Evolutionary conservation across 1,140 invertebrate species (phyloP), one percentile per base, ranked within the genome.

Genomic region (Ceratina japonica): DNA sequence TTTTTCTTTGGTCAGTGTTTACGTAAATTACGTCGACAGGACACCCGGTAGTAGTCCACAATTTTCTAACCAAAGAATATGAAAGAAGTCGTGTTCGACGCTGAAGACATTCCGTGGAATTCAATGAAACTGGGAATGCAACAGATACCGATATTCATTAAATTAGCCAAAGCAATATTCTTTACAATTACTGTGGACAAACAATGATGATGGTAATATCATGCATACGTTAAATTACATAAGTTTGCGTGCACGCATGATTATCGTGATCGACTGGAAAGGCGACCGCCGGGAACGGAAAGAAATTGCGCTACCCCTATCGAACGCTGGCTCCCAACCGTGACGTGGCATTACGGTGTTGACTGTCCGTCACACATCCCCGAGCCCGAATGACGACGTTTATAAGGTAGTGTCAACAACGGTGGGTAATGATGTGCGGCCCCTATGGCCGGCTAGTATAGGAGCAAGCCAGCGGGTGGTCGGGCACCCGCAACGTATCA

Each of bases 351-450:
- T 86, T 84, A 87, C 87, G 80, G 85, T 87, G 79, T 70, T 85
- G 77, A 86, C 82, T 85, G 89, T 89, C 87, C 88, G 86, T 91
- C 87, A 89, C 86, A 86, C 86, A 88, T 87, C 85, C 85, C 87
- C 86, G 86, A 89, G 70, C 81, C 83, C 80, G 85, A 90, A 89
- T 88, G 85, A 85, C 86, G 84, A 87, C 89, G 88, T 91, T 91
- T 91, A 91, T 91, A 90, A 89, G 87, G 81, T 83, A 86, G 85
- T 91, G 89, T 91, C 88, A 91, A 90, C 88, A 89, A 86, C 88
- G 81, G 84, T 84, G 90, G 88, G 89, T 90, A 90, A 90, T 90
- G 89, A 90, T 86, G 88, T 89, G 89, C 88, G 87, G 87, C 84
- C 86, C 89, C 88, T 83, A 73, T 65, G 71, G 75, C 76, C 70